Base-by-base conservation (phyloP, 2,113 vertebrate species). In the Alouatta palliata region DNA sequence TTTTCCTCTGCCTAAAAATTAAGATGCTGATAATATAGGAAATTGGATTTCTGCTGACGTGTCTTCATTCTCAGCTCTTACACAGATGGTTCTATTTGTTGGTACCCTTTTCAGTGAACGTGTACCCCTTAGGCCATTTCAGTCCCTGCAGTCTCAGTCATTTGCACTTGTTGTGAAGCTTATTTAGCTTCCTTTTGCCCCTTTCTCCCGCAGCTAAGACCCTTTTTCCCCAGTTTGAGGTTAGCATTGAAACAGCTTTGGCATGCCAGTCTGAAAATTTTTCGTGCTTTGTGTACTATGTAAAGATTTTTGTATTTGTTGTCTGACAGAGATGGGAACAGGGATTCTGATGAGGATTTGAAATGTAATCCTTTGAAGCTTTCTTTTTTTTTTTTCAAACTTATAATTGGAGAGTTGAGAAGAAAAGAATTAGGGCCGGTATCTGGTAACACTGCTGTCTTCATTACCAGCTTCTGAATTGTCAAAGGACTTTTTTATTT, bases 241-340 rank as follows among this genome's bases (percentile, higher is more conserved):
- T 87, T 91, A 95, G 11, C 64, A 54, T 64, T 96, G 85, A 92
- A 97, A 90, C 37, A 84, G 30, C 64, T 95, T 90, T 94, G 95
- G n/a, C 87, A 16, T 89, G 23, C 35, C 21, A 81, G 52, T 27
- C 76, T 94, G 52, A 83, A 95, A 95, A 79, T 96, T 96, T 96
- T 95, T 96, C 52, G 97, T 97, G 58, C 23, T 89, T 90, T 95
- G 70, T 92, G 54, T 32, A 87, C n/a, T 83, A 32, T 79, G 21
- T 95, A 70, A 86, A 86, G 56, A 79, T 68, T 71, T 95, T 88
- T 64, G 61, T 64, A 64, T 64, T 64, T 64, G 61, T 47, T 83
- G 49, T 35, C 35, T 84, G 1, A 11, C 54, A 21, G n/a, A 16
- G 5, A 30, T 81, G 40, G 83, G 56, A 94, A 25, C 25, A 90